These are phyloP conservation scores for Watsonalla cultraria DNA, from an alignment of 2,888 invertebrate species.

Conservation along the genomic window DNA sequence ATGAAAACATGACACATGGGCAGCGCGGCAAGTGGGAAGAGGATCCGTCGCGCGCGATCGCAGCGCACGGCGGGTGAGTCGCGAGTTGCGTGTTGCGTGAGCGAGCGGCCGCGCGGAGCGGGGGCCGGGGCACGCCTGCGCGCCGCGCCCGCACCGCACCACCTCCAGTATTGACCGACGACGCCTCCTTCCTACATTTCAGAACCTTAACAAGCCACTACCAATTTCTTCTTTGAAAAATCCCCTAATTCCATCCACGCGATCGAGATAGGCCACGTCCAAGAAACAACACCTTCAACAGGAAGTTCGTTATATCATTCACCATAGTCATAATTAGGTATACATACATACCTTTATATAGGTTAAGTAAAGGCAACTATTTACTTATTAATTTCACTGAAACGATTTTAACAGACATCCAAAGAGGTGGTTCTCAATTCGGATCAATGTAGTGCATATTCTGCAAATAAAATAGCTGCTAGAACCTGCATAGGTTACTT, in stretches of 20 bases:
- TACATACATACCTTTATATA: too few relatives aligned
- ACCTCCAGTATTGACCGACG: constrained; percentile 78
- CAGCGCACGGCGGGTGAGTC: constrained; percentile 71
- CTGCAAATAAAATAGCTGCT: too few relatives aligned
- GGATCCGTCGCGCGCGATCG: constrained; percentile 65
- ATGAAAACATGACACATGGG: constrained; percentile 76
- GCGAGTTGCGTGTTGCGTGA: constrained; percentile 66
- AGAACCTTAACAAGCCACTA: constrained; percentile 75
- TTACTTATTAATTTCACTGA: too few relatives aligned
- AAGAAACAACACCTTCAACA: constrained; percentile 36
- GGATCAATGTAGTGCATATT: too few relatives aligned
- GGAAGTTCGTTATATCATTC: constrained; percentile 15
- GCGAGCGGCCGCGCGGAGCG: constrained; percentile 37
- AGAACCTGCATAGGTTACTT: too few relatives aligned
- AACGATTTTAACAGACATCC: too few relatives aligned
- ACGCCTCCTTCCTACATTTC: constrained; percentile 76
- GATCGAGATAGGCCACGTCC: constrained; percentile 68
- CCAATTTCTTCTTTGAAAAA: constrained; percentile 72
- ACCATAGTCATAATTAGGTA: background rate
- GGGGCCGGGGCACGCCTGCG: constrained; percentile 61
- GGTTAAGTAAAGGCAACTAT: too few relatives aligned
- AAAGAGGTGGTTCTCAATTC: too few relatives aligned
- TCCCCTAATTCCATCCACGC: constrained; percentile 62
- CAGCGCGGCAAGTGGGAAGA: constrained; percentile 40
- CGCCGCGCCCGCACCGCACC: constrained; percentile 66